Conservation (phyloP, 2,888 invertebrate genomes). For the Lamellibrachia satsuma region DNA sequence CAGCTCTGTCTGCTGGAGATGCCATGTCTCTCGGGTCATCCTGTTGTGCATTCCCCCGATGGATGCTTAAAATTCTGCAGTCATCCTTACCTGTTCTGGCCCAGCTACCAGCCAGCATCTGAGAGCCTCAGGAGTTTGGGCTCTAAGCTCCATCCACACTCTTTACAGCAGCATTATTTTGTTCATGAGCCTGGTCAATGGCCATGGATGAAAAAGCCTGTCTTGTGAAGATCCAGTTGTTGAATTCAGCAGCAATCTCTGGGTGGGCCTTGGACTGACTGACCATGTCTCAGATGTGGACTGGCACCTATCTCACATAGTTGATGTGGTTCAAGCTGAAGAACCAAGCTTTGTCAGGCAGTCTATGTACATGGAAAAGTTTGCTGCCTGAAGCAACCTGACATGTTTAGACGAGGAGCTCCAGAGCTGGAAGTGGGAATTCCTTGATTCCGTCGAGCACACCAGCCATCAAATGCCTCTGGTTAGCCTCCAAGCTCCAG, state of each 20-base stretch:
- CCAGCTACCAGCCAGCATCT: constrained; percentile 21
- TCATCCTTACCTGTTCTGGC: neutral
- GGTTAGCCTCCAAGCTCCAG: neutral
- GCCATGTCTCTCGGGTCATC: neutral
- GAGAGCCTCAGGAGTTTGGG: neutral
- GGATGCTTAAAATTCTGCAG: constrained; percentile 26
- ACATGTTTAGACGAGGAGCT: neutral
- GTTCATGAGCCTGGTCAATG: constrained; percentile 30
- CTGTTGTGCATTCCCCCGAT: neutral
- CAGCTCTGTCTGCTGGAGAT: constrained; percentile 20
- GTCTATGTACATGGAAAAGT: no score
- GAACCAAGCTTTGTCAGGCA: constrained; percentile 1
- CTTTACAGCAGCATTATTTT: constrained; percentile 29
- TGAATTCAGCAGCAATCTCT: constrained; percentile 25
- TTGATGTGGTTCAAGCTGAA: constrained; percentile 30
- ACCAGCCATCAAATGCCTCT: constrained; percentile 31
- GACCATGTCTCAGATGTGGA: constrained; percentile 32
- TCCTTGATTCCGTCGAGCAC: constrained; percentile 25
- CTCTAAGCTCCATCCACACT: constrained; percentile 28
- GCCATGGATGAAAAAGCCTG: constrained; percentile 28
- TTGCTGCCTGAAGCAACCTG: neutral
- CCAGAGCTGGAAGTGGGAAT: constrained; percentile 33
- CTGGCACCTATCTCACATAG: constrained; percentile 34
- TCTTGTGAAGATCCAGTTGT: constrained; percentile 25
- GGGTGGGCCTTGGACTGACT: constrained; percentile 27